phyloP scores from a whole-genome alignment of 2,888 invertebrate species.

The Sialis fuliginosa region DNA sequence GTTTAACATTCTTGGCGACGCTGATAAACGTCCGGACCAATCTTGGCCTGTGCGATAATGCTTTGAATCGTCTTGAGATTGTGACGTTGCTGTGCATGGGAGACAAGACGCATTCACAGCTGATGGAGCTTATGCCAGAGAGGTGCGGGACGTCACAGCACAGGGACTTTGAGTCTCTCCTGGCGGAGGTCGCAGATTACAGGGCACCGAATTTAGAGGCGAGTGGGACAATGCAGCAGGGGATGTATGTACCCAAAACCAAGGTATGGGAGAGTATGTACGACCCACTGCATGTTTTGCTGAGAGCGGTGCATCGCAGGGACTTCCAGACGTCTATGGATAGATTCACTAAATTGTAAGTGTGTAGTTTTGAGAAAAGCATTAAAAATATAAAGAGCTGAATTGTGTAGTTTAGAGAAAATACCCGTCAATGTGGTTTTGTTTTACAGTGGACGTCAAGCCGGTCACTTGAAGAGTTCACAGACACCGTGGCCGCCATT shows the following conservation, averaged over 20 bases:
- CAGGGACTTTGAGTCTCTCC: slow-evolving; percentile 70
- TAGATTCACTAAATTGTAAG: slow-evolving; percentile 75
- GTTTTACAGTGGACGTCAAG: slow-evolving; percentile 18
- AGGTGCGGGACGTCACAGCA: slow-evolving; percentile 83
- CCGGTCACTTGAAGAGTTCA: slow-evolving; percentile 19
- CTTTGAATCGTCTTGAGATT: slow-evolving; percentile 67
- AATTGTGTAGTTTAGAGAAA: not conserved
- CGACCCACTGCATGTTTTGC: slow-evolving; percentile 82
- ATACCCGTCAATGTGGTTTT: not conserved
- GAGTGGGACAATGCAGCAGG: slow-evolving; percentile 56
- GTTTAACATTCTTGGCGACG: slow-evolving; percentile 78
- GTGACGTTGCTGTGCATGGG: slow-evolving; percentile 82
- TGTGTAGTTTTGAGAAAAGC: slow-evolving; percentile 11
- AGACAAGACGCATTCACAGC: slow-evolving; percentile 89
- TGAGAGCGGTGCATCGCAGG: slow-evolving; percentile 77
- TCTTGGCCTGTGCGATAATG: slow-evolving; percentile 48
- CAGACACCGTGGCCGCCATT: slow-evolving; percentile 60
- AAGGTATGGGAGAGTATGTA: slow-evolving; percentile 85
- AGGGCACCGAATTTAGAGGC: slow-evolving; percentile 78
- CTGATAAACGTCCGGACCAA: slow-evolving; percentile 77
- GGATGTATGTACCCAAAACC: slow-evolving; percentile 72
- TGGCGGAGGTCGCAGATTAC: slow-evolving; percentile 43
- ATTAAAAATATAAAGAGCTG: too few species aligned
- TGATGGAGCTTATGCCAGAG: slow-evolving; percentile 92
- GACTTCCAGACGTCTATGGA: slow-evolving; percentile 93